Evolutionary conservation across 2,888 invertebrate species (phyloP).

Genomic region (Chironomus riparius): DNA sequence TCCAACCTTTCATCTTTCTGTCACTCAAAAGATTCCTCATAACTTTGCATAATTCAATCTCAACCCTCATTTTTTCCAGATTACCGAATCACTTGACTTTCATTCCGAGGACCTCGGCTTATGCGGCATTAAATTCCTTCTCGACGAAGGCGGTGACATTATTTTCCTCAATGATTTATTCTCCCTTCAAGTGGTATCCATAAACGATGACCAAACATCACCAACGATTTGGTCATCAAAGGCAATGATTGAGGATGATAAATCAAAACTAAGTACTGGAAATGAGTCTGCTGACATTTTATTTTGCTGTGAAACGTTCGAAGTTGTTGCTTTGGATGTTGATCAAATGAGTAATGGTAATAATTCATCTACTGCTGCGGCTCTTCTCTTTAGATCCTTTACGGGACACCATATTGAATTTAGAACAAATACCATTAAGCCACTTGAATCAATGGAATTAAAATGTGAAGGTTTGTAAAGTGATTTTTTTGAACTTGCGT

Average conservation of each 20-base stretch:
- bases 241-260: conserved; percentile 26
- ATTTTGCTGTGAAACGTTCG: conserved; percentile 60
- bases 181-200: conserved; percentile 4
- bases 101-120: conserved; percentile 44
- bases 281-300: conserved; percentile 45
- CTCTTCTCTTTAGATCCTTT: conserved; percentile 52
- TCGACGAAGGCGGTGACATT: conserved; percentile 55
- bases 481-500: conserved; percentile 35
- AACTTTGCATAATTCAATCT: conserved; percentile 20
- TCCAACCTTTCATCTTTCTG: no score
- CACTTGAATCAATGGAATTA: not conserved
- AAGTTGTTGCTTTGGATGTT: conserved; percentile 40
- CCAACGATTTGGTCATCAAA: conserved; percentile 26
- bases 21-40: no score
- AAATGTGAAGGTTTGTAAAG: conserved; percentile 37
- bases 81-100: conserved; percentile 36
- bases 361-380: conserved; percentile 30
- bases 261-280: conserved; percentile 27
- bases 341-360: conserved; percentile 29
- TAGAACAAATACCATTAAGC: conserved; percentile 31
- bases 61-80: conserved; percentile 29
- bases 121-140: conserved; percentile 40
- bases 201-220: conserved; percentile 12
- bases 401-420: conserved; percentile 59
- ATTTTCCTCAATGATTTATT: conserved; percentile 49